phyloP scores from a whole-genome alignment of 1,140 invertebrate species.

The Sarcophaga peregrina region DNA sequence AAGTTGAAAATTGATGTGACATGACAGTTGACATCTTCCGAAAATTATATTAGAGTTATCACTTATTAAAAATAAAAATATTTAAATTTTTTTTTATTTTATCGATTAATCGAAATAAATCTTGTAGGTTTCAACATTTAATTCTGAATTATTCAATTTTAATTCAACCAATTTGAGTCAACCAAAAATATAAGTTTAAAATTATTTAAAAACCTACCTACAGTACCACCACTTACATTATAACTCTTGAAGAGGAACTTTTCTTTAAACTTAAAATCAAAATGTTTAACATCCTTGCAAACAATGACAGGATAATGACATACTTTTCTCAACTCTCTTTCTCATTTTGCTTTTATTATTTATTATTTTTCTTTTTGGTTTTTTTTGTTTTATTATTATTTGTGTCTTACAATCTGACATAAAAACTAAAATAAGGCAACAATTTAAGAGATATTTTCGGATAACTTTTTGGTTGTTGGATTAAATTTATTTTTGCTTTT shows the following conservation, averaged over 20 bases:
- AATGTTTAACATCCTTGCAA: conserved; percentile 18
- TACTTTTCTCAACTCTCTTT: conserved; percentile 1
- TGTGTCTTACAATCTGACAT: background rate
- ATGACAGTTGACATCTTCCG: no score
- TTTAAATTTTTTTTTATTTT: no score
- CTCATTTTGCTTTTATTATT: background rate
- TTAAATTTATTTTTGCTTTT: background rate
- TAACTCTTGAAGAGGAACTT: background rate
- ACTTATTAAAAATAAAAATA: no score
- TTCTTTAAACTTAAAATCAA: background rate
- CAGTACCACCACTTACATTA: no score
- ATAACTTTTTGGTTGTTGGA: background rate
- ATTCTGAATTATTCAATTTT: no score
- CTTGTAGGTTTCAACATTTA: no score
- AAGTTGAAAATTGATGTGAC: no score
- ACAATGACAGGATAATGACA: conserved; percentile 24
- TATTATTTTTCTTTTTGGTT: background rate
- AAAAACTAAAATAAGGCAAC: background rate
- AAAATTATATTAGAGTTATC: no score
- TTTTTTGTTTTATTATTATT: background rate
- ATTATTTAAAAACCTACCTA: no score
- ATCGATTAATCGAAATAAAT: no score
- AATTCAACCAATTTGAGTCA: no score
- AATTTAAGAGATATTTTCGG: background rate
- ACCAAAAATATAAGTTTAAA: no score